A percentile compares a stretch with the other conserved stretches of the same genome.
Evolutionary conservation across 2,113 vertebrate species (phyloP).

Genomic region (Plectropomus leopardus): DNA sequence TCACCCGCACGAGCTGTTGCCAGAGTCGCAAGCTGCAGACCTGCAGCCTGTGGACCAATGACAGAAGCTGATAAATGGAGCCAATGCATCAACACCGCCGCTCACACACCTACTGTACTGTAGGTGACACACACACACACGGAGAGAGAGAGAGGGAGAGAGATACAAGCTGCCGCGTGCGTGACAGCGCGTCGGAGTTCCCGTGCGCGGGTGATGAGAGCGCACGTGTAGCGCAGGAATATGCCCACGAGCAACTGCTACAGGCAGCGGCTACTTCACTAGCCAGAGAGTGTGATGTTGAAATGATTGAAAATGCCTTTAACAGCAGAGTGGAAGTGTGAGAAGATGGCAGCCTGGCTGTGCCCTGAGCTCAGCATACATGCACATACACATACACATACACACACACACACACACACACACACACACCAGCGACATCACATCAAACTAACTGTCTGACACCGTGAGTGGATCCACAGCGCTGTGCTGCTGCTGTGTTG

Average conservation of each 20-base stretch:
- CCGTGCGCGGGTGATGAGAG: not conserved
- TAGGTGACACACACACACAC: not conserved
- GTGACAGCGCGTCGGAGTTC: not conserved
- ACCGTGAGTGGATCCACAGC: no score
- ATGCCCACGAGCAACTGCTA: not conserved
- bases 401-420: no score
- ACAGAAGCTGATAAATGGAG: conserved; percentile 20
- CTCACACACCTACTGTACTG: conserved; percentile 50
- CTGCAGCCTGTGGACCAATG: not conserved
- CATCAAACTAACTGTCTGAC: not conserved
- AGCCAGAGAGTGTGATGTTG: not conserved
- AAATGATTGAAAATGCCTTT: not conserved
- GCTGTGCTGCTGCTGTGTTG: not conserved
- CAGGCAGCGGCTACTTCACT: not conserved
- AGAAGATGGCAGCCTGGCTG: conserved; percentile 6
- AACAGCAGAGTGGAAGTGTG: not conserved
- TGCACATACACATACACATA: no score
- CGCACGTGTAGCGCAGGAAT: conserved; percentile 27
- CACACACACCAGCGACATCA: no score
- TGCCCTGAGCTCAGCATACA: no score
- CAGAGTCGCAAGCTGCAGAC: not conserved
- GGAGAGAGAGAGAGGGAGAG: no score
- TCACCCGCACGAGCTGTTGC: not conserved
- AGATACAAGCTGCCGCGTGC: not conserved
- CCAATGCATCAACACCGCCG: conserved; percentile 4